Conservation (phyloP, 1,140 invertebrate genomes). For the Coelopa frigida region DNA sequence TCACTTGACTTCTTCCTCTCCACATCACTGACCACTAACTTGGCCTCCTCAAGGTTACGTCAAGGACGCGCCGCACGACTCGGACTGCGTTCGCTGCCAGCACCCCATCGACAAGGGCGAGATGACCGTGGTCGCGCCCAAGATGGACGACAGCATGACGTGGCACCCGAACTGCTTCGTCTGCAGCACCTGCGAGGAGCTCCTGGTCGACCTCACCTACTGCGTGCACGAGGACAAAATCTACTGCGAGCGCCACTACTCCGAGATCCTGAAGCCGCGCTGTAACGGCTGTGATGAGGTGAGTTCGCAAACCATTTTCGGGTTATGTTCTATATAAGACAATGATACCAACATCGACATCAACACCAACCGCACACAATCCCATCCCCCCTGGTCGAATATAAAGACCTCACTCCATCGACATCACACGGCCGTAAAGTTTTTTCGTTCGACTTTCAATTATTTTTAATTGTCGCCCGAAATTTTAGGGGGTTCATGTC, state of each 20-base stretch:
- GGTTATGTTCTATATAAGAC: too few relatives aligned
- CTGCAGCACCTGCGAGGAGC: constrained; percentile 75
- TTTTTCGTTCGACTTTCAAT: too few relatives aligned
- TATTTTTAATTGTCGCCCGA: too few relatives aligned
- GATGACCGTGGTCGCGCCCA: constrained; percentile 49
- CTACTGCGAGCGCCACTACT: constrained; percentile 91
- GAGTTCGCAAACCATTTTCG: constrained; percentile 48
- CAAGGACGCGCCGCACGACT: constrained; percentile 39
- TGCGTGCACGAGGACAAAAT: constrained; percentile 78
- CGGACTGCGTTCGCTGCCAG: constrained; percentile 49
- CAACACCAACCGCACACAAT: too few relatives aligned
- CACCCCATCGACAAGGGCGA: constrained; percentile 49
- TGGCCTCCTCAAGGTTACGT: constrained; percentile 28
- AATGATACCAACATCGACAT: too few relatives aligned
- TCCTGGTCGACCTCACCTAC: constrained; percentile 88
- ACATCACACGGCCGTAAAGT: too few relatives aligned
- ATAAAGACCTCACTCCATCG: too few relatives aligned
- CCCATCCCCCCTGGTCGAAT: too few relatives aligned
- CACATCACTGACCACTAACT: constrained; percentile 3
- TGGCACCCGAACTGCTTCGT: constrained; percentile 87
- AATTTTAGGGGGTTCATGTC: too few relatives aligned
- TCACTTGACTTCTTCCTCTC: too few relatives aligned
- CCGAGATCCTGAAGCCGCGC: constrained; percentile 83
- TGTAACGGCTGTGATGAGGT: constrained; percentile 94
- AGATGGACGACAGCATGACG: constrained; percentile 51